phyloP scores from a whole-genome alignment of 2,888 invertebrate genomes.

The Molanna angustata region DNA sequence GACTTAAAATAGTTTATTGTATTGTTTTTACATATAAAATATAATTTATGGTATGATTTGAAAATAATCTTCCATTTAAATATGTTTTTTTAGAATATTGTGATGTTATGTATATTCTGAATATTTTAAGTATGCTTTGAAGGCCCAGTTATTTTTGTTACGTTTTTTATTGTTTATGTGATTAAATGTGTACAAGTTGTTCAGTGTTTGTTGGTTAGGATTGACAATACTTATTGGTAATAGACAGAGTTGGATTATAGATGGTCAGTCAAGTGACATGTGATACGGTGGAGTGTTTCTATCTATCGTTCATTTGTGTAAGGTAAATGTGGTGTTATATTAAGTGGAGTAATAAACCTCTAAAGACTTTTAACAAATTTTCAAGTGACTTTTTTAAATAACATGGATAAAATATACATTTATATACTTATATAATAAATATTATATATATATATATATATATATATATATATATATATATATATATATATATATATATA shows the following conservation, averaged over 20 bases:
- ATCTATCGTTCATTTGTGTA: background rate
- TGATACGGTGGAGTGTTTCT: background rate
- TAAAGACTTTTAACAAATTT: conserved; percentile 33
- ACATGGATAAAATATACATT: conserved; percentile 27
- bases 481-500: no score
- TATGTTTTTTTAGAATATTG: conserved; percentile 19
- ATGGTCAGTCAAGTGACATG: background rate
- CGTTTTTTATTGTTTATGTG: conserved; percentile 24
- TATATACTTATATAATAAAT: no score
- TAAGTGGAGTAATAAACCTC: conserved; percentile 31
- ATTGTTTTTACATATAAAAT: background rate
- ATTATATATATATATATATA: no score
- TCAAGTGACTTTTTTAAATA: conserved; percentile 32
- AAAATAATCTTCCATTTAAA: conserved; percentile 17
- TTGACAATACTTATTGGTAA: background rate
- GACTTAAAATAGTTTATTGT: no score
- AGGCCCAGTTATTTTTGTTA: conserved; percentile 24
- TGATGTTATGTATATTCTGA: conserved; percentile 17
- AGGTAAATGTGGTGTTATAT: conserved; percentile 23
- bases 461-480: no score
- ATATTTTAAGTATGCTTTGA: conserved; percentile 16
- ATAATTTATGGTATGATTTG: background rate
- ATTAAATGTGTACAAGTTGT: conserved; percentile 1
- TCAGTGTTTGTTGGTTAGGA: background rate
- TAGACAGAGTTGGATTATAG: background rate